Conservation (phyloP, 2,113 vertebrate species). For the Struthidea cinerea region DNA sequence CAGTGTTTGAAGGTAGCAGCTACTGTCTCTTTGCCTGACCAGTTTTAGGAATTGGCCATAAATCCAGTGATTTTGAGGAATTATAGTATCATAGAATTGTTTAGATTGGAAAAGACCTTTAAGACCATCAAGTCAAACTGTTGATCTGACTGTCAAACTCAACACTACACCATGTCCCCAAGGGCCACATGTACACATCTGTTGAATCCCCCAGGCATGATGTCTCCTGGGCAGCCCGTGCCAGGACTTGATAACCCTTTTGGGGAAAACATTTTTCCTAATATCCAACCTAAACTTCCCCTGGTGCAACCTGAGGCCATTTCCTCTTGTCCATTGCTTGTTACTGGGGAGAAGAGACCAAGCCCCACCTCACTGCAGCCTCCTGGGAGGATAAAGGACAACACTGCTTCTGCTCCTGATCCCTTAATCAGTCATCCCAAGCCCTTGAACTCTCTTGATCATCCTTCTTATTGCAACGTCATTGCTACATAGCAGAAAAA, state of each 20-base stretch:
- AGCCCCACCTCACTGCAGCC: neutral
- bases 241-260: neutral
- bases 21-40: neutral
- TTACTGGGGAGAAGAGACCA: neutral
- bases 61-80: neutral
- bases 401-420: neutral
- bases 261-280: neutral
- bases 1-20: neutral
- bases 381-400: neutral
- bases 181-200: neutral
- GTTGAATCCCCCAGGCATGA: neutral
- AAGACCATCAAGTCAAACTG: neutral
- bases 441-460: neutral
- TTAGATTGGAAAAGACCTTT: neutral
- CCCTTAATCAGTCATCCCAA: neutral
- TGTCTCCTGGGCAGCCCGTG: neutral
- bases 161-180: too few species aligned
- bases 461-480: neutral
- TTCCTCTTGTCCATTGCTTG: neutral
- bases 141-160: neutral
- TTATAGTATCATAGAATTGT: neutral
- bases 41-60: neutral
- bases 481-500: neutral
- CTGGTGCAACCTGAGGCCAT: neutral
- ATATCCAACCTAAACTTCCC: neutral